These are phyloP conservation scores for Cryptomyrus ogoouensis DNA, from an alignment of 2,113 vertebrate genomes.

Conservation along the genomic window DNA sequence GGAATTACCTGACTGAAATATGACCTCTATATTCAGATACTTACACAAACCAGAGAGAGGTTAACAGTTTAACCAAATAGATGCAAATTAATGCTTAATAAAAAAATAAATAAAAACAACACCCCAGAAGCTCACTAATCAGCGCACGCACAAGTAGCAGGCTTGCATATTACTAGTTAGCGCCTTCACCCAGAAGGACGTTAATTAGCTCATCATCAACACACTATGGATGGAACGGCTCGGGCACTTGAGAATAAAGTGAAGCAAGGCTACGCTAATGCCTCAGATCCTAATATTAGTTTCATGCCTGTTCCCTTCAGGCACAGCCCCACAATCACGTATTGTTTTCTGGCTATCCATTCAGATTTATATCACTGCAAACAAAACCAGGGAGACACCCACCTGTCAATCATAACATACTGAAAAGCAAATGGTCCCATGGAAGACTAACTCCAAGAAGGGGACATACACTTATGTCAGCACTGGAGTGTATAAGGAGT, in stretches of 20 bases:
- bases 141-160: background rate
- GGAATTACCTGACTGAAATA: background rate
- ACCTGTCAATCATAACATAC: background rate
- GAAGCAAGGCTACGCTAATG: background rate
- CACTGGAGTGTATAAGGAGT: background rate
- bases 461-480: background rate
- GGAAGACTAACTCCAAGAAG: background rate
- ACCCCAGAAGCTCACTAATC: conserved; percentile 7
- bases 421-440: background rate
- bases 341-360: background rate
- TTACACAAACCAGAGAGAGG: background rate
- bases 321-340: background rate
- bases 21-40: background rate
- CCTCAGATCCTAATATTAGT: background rate
- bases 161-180: conserved; percentile 20
- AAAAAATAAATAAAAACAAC: background rate
- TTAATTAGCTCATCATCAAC: conserved; percentile 14
- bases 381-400: background rate
- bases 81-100: conserved; percentile 52
- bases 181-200: background rate
- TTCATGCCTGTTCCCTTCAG: background rate
- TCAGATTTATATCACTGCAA: background rate
- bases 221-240: background rate
- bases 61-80: conserved; percentile 29
- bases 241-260: background rate